A percentile compares a stretch with the other conserved stretches of the same genome.
Conservation (phyloP, 2,113 vertebrate species). For the Lophura nycthemera region DNA sequence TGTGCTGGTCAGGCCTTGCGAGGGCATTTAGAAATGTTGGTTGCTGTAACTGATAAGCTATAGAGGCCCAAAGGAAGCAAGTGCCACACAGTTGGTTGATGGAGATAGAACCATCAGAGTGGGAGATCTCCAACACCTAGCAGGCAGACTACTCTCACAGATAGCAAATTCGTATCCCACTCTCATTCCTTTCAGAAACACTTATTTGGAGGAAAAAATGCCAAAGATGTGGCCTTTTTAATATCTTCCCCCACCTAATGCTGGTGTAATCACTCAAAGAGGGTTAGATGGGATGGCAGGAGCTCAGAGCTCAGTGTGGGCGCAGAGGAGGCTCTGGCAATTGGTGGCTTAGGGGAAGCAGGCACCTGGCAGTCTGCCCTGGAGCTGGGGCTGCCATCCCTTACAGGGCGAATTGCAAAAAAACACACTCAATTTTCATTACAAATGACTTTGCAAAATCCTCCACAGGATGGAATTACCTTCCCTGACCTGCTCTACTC, state of each 20-base stretch:
- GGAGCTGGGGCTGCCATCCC: not conserved
- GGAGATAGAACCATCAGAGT: not conserved
- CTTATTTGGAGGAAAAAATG: not conserved
- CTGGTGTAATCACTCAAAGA: not conserved
- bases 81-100: not conserved
- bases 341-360: not conserved
- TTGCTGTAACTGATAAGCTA: not conserved
- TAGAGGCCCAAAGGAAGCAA: not conserved
- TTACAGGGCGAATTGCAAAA: not conserved
- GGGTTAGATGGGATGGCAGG: not conserved
- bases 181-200: not conserved
- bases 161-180: not conserved
- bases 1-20: not conserved
- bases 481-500: not conserved
- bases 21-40: not conserved
- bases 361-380: slow-evolving; percentile 32
- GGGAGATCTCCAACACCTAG: not conserved
- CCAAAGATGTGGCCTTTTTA: not conserved
- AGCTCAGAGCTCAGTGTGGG: not conserved
- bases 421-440: slow-evolving; percentile 1
- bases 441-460: slow-evolving; percentile 52
- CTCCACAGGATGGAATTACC: slow-evolving; percentile 19
- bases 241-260: not conserved
- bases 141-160: not conserved
- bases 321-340: not conserved